Percentiles rank a stretch among this genome's conserved stretches.
Conservation (phyloP, 2,113 vertebrate genomes). For the Entomyzon cyanotis region DNA sequence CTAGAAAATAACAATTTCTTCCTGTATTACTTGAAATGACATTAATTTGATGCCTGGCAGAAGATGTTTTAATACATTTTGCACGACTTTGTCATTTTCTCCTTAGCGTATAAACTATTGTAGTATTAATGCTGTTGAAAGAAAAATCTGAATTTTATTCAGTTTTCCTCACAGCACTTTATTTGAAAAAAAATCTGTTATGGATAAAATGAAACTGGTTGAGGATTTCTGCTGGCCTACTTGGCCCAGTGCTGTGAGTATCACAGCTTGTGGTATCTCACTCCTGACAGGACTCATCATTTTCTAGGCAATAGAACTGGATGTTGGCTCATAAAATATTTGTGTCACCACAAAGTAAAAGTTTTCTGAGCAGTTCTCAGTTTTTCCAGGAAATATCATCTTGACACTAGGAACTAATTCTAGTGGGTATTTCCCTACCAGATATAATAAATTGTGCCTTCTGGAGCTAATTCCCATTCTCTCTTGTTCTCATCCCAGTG, state of each 20-base stretch:
- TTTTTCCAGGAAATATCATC: not conserved
- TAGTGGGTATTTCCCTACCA: not conserved
- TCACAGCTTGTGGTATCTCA: not conserved
- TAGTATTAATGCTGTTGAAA: not conserved
- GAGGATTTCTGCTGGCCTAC: not conserved
- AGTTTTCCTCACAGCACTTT: not conserved
- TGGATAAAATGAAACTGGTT: not conserved
- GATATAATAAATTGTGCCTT: not conserved
- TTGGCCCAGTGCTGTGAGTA: not conserved
- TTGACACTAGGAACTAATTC: not conserved
- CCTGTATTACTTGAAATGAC: not conserved
- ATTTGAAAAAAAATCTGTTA: not conserved
- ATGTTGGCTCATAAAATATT: not conserved
- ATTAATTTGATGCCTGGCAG: not conserved
- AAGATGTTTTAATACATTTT: not conserved
- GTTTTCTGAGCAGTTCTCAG: not conserved
- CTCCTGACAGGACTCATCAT: not conserved
- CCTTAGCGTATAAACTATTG: not conserved
- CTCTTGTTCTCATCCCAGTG: slow-evolving; percentile 70
- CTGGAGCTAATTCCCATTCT: not conserved
- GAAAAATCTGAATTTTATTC: not conserved
- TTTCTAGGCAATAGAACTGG: not conserved
- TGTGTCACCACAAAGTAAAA: not conserved
- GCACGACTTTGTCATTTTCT: not conserved
- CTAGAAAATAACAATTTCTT: slow-evolving; percentile 36